Base-by-base conservation (phyloP, 1,140 invertebrate genomes). In the Zaprionus camerounensis region DNA sequence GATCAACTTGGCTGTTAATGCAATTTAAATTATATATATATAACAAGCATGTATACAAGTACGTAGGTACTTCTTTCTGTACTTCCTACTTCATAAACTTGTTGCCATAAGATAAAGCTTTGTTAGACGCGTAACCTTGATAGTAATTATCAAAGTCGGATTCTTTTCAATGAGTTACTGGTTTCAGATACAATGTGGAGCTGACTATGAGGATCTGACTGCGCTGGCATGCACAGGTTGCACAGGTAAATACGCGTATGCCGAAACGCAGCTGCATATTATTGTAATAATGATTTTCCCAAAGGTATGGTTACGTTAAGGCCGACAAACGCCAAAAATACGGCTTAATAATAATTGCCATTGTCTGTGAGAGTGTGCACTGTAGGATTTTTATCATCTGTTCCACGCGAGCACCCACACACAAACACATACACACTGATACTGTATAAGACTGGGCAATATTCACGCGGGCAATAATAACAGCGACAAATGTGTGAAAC, bases 251-350 rank as follows among this genome's bases (percentile, higher is more conserved):
- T 26, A 15, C 11, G 59, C 41, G 28, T 20, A 70, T 64, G 58
- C 61, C 51, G 72, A 58, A 71, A 69, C 84, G 69, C 84, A 87
- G 84, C 84, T 87, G 84, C 80, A 88, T 87, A 83, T 87, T 87
- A 46, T 11, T 46, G 41, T 17, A 82, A 87, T 84, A 78, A 87
- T 87, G 78, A 87, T 87, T 87, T 82, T 75, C 84, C 84, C 84
- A 87, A 87, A 87, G 78, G 84, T 81, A 78, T 67, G 84, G 84
- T 87, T 87, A 88, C 80, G 78, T 80, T 87, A 82, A 83, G 82
- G 83, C 80, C 83, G 75, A 76, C 83, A 82, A 87, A 76, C 70
- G 77, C 83, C 83, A 82, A 87, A 85, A 87, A 87, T 70, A 80
- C 73, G 49, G 61, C 70, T 49, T 77, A 80, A 75, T 87, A 87